Evolutionary conservation across 2,797 vertebrate species (phyloP).

Genomic region (Syngnathus acus): DNA sequence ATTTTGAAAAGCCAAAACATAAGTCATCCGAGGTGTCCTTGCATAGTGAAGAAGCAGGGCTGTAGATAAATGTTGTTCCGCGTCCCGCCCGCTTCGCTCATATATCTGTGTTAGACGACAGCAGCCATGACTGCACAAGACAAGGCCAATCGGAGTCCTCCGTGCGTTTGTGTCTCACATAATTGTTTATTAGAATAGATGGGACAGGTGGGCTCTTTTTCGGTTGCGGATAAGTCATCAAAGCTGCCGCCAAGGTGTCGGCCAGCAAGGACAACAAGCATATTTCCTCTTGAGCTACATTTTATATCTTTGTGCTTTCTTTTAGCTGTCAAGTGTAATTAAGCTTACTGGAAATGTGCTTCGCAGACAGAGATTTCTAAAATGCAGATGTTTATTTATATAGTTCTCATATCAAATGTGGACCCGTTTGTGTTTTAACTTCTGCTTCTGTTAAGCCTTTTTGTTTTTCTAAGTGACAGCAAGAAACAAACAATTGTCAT

Average conservation of each 20-base stretch:
- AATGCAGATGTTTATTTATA: constrained; percentile 22
- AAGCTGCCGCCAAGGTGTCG: not conserved
- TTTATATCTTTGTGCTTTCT: not conserved
- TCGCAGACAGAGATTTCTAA: not conserved
- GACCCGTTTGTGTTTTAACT: not conserved
- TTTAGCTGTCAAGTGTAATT: constrained; percentile 10
- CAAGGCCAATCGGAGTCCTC: constrained; percentile 44
- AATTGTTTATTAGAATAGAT: constrained; percentile 45
- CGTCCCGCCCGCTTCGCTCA: constrained; percentile 42
- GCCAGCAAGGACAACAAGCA: not conserved
- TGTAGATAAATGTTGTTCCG: constrained; percentile 56
- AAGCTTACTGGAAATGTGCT: constrained; percentile 9
- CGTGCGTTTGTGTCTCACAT: constrained; percentile 17
- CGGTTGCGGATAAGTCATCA: constrained; percentile 14
- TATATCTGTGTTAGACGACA: constrained; percentile 60
- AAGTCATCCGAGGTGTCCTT: constrained; percentile 31
- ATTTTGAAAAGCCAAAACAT: constrained; percentile 5
- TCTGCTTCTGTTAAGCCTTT: not conserved
- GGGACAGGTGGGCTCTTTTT: constrained; percentile 19
- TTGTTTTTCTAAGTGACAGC: constrained; percentile 3
- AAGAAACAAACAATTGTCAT: not conserved
- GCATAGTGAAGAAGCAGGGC: constrained; percentile 35
- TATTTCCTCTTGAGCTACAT: not conserved
- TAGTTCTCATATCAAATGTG: constrained; percentile 4
- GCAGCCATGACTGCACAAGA: constrained; percentile 50